phyloP scores from a whole-genome alignment of 2,888 invertebrate species.

The Oxyscelio sp. region DNA sequence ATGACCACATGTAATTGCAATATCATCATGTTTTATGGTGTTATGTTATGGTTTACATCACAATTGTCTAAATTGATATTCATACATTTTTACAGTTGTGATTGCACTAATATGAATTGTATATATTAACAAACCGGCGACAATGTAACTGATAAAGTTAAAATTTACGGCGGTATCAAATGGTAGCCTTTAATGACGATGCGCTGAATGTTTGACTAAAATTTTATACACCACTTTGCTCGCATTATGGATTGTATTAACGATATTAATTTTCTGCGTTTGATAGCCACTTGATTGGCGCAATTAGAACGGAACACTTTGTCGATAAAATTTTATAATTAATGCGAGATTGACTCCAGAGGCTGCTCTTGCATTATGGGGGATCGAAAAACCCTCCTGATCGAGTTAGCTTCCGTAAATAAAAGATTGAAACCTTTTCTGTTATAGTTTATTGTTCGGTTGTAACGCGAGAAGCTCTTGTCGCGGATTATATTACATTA shows the following conservation, averaged over 20 bases:
- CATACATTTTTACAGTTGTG: no score
- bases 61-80: no score
- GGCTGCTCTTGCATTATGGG: no score
- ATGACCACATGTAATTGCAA: no score
- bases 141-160: slow-evolving; percentile 27
- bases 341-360: no score
- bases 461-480: background rate
- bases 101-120: background rate
- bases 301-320: background rate
- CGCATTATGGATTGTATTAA: background rate
- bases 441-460: no score
- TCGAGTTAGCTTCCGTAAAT: no score
- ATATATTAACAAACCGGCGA: slow-evolving; percentile 25
- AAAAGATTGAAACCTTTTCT: no score
- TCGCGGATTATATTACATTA: slow-evolving; percentile 5
- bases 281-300: background rate
- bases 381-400: no score
- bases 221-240: background rate
- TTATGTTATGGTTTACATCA: no score
- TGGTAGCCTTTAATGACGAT: background rate
- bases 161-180: slow-evolving; percentile 13
- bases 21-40: no score
- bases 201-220: background rate
- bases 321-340: background rate
- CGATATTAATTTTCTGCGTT: background rate